Evolutionary conservation across 2,113 vertebrate species (phyloP).

Genomic region (Variabilichromis moorii): DNA sequence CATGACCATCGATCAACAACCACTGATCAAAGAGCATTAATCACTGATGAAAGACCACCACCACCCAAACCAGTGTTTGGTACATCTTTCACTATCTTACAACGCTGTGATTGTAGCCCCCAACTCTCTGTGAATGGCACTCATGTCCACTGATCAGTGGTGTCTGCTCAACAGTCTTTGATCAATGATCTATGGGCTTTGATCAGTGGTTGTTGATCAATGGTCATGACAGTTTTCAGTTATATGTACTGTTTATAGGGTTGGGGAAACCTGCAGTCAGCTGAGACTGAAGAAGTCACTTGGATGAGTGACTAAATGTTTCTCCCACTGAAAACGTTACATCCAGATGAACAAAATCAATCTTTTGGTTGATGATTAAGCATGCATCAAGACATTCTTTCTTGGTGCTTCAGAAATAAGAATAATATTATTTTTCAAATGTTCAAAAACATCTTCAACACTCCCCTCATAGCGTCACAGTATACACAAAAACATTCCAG

Average conservation of each 20-base stretch:
- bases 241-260: not conserved
- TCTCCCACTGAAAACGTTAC: not conserved
- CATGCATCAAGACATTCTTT: not conserved
- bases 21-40: not conserved
- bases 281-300: not conserved
- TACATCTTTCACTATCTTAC: not conserved
- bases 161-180: not conserved
- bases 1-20: not conserved
- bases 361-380: not conserved
- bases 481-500: not conserved
- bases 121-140: not conserved
- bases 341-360: not conserved
- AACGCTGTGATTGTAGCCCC: not conserved
- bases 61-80: not conserved
- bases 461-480: not conserved
- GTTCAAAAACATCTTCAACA: not conserved
- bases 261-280: not conserved
- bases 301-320: not conserved
- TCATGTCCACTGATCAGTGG: not conserved
- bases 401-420: not conserved
- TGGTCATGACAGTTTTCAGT: not conserved
- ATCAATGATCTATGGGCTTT: not conserved
- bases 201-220: not conserved
- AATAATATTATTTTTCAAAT: not conserved
- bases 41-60: not conserved